Conservation (phyloP, 2,888 invertebrate genomes). For the Agrochola circellaris region DNA sequence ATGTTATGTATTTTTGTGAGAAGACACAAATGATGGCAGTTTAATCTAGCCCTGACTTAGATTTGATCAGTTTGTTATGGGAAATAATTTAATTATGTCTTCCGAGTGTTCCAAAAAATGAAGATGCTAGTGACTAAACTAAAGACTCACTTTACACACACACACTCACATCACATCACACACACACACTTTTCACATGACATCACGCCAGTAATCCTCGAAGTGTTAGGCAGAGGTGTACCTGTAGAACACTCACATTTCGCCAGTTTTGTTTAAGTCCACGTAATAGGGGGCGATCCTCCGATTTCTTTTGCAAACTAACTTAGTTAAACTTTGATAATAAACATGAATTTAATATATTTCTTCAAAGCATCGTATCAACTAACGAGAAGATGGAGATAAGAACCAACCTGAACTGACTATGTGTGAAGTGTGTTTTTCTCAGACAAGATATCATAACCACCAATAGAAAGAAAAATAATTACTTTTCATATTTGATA, state of each 20-base stretch:
- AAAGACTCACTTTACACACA: not conserved
- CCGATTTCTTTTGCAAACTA: no score
- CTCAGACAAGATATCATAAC: not conserved
- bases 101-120: not conserved
- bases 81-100: not conserved
- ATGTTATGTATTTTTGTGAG: constrained; percentile 13
- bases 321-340: no score
- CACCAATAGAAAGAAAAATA: not conserved
- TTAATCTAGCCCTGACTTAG: constrained; percentile 26
- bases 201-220: no score
- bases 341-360: no score
- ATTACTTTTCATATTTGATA: not conserved
- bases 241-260: not conserved
- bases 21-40: constrained; percentile 22
- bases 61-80: constrained; percentile 10
- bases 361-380: no score
- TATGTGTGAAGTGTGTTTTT: not conserved
- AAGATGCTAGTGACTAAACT: not conserved
- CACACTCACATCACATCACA: no score
- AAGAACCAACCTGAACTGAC: not conserved
- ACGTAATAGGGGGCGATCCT: not conserved
- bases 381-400: not conserved
- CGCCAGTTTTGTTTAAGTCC: not conserved
- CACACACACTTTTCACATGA: no score
- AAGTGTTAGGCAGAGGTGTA: not conserved